These are phyloP conservation scores for Hylyphantes graminicola DNA, from an alignment of 1,140 invertebrate species.

Conservation along the genomic window DNA sequence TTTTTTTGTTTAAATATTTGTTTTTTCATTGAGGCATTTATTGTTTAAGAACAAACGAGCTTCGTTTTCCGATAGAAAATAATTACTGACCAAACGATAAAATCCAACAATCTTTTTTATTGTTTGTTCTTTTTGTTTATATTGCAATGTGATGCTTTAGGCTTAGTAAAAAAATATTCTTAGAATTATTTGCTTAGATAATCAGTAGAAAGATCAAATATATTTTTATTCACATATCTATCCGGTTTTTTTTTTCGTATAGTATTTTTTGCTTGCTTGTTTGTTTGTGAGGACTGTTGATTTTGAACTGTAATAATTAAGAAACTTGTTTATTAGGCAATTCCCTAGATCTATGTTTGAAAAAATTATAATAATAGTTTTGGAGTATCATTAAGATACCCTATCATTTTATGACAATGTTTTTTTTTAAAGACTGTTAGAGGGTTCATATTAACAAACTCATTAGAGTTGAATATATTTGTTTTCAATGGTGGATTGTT, in stretches of 20 bases:
- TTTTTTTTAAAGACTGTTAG: too few relatives aligned
- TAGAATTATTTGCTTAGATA: background rate
- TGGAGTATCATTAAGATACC: background rate
- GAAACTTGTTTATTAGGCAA: background rate
- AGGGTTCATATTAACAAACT: background rate
- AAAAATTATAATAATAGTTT: slow-evolving; percentile 3
- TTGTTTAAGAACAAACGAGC: slow-evolving; percentile 35
- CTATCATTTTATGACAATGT: too few relatives aligned
- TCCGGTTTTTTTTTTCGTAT: too few relatives aligned
- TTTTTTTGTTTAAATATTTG: background rate
- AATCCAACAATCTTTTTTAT: slow-evolving; percentile 14
- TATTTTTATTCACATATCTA: too few relatives aligned
- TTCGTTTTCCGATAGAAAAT: slow-evolving; percentile 31
- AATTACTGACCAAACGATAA: slow-evolving; percentile 33
- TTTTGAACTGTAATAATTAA: background rate
- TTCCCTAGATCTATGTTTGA: too few relatives aligned
- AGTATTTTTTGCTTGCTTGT: background rate
- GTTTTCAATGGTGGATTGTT: too few relatives aligned
- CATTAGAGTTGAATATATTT: background rate
- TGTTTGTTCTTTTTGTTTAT: background rate
- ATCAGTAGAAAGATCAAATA: background rate
- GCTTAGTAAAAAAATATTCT: background rate
- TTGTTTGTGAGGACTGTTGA: background rate
- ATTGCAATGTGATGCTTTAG: background rate
- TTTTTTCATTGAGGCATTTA: background rate